Conservation (phyloP, 2,113 vertebrate species). For the Camelus bactrianus region DNA sequence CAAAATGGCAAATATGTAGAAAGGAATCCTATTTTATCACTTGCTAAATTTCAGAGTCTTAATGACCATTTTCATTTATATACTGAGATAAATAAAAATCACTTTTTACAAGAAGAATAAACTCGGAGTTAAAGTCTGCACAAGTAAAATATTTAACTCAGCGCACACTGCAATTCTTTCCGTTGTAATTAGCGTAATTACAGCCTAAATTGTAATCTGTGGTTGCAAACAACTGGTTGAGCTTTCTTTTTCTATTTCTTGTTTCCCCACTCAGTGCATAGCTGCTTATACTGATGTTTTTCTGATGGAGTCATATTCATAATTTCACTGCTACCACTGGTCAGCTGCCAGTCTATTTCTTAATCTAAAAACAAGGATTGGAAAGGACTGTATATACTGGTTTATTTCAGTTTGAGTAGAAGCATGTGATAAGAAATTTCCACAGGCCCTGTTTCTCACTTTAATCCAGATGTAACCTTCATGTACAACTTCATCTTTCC, state of each 20-base stretch:
- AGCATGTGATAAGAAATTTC: background rate
- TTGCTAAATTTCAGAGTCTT: background rate
- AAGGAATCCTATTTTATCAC: background rate
- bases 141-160: background rate
- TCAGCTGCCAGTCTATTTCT: background rate
- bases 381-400: background rate
- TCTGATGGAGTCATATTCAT: background rate
- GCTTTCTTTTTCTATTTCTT: constrained; percentile 35
- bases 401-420: background rate
- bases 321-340: background rate
- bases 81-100: background rate
- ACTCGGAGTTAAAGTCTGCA: background rate
- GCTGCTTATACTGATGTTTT: background rate
- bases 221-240: background rate
- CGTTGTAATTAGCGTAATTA: background rate
- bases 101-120: background rate
- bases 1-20: background rate
- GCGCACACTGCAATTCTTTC: background rate
- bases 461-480: background rate
- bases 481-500: constrained; percentile 28
- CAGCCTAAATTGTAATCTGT: background rate
- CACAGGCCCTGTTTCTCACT: background rate
- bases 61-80: background rate
- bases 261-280: background rate
- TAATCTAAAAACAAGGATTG: background rate